Percentiles rank a stretch among this genome's conserved stretches.
Conservation (phyloP, 2,888 invertebrate species). For the Julus scanicus region DNA sequence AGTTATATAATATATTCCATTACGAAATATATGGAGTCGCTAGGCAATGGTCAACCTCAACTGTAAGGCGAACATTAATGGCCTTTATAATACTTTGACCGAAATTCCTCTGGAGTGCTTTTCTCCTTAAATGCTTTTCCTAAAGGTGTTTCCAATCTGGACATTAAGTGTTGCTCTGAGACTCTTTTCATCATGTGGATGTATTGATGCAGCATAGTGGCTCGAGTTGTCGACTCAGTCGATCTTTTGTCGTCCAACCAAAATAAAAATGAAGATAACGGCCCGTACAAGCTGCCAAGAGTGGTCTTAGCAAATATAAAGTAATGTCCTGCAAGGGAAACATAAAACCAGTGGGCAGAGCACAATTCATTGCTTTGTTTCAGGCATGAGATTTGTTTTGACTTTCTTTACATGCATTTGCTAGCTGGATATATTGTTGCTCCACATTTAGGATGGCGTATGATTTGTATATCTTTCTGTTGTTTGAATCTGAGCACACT, state of each 20-base stretch:
- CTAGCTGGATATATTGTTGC: neutral
- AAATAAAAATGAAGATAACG: neutral
- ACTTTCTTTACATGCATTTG: neutral
- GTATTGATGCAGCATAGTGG: neutral
- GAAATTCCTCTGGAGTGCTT: slow-evolving; percentile 29
- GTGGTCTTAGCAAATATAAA: slow-evolving; percentile 32
- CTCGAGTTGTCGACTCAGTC: neutral
- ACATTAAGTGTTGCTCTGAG: slow-evolving; percentile 10
- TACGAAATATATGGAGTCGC: neutral
- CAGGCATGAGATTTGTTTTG: slow-evolving; percentile 8
- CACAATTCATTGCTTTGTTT: neutral
- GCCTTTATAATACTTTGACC: neutral
- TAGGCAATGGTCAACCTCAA: neutral
- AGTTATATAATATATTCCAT: too few species aligned
- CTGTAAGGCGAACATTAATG: neutral
- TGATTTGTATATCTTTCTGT: neutral
- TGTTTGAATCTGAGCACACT: neutral
- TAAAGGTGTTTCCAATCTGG: slow-evolving; percentile 1
- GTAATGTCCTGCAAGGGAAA: slow-evolving; percentile 36
- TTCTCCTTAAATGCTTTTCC: slow-evolving; percentile 12
- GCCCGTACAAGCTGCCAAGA: slow-evolving; percentile 3
- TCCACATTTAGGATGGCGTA: too few species aligned
- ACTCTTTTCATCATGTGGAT: neutral
- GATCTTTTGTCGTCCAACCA: slow-evolving; percentile 34
- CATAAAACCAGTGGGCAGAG: neutral